A percentile compares a stretch with the other conserved stretches of the same genome.
Evolutionary conservation across 2,888 invertebrate species (phyloP).

Genomic region (Eupithecia exiguata): DNA sequence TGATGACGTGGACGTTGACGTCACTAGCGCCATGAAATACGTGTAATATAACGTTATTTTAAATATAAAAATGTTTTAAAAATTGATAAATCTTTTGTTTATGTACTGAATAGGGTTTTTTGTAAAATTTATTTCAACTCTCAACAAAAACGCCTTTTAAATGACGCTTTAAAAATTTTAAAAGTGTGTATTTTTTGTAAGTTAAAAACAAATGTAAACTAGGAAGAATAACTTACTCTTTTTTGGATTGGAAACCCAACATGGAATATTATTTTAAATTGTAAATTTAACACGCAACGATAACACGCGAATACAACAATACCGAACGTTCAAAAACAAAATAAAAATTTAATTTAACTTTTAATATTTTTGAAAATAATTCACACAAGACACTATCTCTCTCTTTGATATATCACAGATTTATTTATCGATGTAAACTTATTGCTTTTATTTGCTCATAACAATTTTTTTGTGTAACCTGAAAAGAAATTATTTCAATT

Average conservation of each 20-base stretch:
- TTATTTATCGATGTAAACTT: slow-evolving; percentile 61
- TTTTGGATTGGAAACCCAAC: slow-evolving; percentile 70
- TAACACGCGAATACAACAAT: slow-evolving; percentile 64
- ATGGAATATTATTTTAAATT: slow-evolving; percentile 68
- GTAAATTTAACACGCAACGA: slow-evolving; percentile 63
- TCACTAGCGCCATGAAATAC: slow-evolving; percentile 62
- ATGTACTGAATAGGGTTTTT: too few species aligned
- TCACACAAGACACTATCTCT: slow-evolving; percentile 53
- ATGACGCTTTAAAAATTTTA: not conserved
- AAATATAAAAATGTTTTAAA: not conserved
- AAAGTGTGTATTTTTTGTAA: not conserved
- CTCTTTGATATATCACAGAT: slow-evolving; percentile 66
- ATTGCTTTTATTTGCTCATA: slow-evolving; percentile 38
- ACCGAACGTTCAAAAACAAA: slow-evolving; percentile 17
- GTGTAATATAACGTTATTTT: not conserved
- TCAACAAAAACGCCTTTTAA: not conserved
- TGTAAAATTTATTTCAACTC: not conserved
- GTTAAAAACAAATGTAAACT: not conserved
- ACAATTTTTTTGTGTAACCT: slow-evolving; percentile 54
- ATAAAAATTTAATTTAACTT: slow-evolving; percentile 20
- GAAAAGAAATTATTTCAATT: slow-evolving; percentile 46
- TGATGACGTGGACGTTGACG: slow-evolving; percentile 53
- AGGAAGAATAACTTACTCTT: slow-evolving; percentile 68
- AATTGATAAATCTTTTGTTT: not conserved
- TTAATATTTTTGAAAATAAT: slow-evolving; percentile 25